Evolutionary conservation across 2,888 invertebrate genomes (phyloP).

Genomic region (Dolomedes plantarius): DNA sequence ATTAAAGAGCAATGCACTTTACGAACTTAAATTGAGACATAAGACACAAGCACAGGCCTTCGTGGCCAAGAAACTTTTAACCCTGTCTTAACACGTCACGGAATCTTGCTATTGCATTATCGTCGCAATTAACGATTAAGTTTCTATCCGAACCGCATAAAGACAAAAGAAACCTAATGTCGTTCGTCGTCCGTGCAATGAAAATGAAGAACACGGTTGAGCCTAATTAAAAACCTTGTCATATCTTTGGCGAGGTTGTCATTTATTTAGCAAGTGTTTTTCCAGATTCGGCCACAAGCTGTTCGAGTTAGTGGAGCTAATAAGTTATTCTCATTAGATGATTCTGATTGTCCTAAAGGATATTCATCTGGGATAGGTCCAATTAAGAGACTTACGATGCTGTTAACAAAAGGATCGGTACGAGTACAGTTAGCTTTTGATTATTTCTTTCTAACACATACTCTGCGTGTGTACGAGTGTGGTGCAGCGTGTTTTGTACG

Average conservation of each 20-base stretch:
- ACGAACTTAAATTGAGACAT: too few species aligned
- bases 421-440: not conserved
- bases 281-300: not conserved
- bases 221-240: slow-evolving; percentile 3
- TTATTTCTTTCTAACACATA: not conserved
- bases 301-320: not conserved
- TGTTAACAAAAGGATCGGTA: not conserved
- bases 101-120: not conserved
- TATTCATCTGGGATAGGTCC: not conserved
- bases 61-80: too few species aligned
- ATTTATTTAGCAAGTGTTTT: not conserved
- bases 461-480: too few species aligned
- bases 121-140: not conserved
- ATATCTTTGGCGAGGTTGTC: not conserved
- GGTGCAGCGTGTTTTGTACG: too few species aligned
- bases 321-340: not conserved
- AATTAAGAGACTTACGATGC: not conserved
- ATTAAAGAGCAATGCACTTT: too few species aligned
- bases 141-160: not conserved
- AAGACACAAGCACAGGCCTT: too few species aligned
- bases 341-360: not conserved
- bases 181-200: not conserved
- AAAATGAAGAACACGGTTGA: not conserved
- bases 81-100: not conserved
- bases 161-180: not conserved